These are phyloP conservation scores for Lasiommata megera DNA, from an alignment of 2,888 invertebrate species.

Conservation along the genomic window DNA sequence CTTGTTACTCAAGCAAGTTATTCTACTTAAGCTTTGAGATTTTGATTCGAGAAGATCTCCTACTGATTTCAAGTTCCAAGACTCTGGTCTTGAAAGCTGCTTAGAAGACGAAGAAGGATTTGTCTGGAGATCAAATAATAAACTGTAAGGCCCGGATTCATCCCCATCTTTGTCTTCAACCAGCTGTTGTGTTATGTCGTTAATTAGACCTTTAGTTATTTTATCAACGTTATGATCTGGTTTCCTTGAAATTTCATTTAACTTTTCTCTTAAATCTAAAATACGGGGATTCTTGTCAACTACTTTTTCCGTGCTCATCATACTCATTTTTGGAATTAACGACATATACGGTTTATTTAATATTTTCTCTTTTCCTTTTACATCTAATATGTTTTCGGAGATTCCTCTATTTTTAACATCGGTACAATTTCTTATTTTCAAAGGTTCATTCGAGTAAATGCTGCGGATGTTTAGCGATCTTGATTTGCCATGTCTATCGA, in stretches of 20 bases:
- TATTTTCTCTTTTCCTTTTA: conserved; percentile 54
- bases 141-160: conserved; percentile 83
- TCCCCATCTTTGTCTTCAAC: conserved; percentile 70
- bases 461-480: conserved; percentile 63
- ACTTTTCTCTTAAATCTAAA: conserved; percentile 69
- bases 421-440: conserved; percentile 54
- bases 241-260: conserved; percentile 72
- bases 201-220: conserved; percentile 65
- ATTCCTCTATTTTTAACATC: conserved; percentile 48
- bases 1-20: conserved; percentile 48
- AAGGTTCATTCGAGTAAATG: conserved; percentile 54
- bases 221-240: conserved; percentile 68
- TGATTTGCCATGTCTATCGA: conserved; percentile 71
- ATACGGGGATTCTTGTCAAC: conserved; percentile 71
- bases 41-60: conserved; percentile 33
- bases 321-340: conserved; percentile 72
- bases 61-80: conserved; percentile 39
- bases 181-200: conserved; percentile 68
- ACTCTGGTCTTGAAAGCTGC: conserved; percentile 42
- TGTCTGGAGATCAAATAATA: conserved; percentile 77
- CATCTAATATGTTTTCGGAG: conserved; percentile 46
- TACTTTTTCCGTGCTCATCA: conserved; percentile 69
- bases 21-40: conserved; percentile 45
- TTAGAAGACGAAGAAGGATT: conserved; percentile 61
- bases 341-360: conserved; percentile 59